Percentiles rank a stretch among this genome's conserved stretches.
Evolutionary conservation across 2,797 vertebrate species (phyloP).

Genomic region (Phrynocephalus guinanensis): DNA sequence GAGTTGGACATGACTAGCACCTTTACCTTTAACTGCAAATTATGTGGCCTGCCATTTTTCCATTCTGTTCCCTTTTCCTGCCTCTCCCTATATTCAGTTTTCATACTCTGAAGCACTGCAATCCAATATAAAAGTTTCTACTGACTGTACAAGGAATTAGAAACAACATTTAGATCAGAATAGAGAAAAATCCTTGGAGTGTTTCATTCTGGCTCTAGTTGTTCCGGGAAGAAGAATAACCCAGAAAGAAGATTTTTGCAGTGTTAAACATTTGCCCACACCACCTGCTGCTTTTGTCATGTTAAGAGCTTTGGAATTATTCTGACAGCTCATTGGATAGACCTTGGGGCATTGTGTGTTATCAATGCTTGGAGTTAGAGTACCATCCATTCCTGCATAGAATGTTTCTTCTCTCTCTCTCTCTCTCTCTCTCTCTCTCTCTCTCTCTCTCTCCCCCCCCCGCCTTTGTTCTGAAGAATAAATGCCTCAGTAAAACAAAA

Average conservation of each 20-base stretch:
- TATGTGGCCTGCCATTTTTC: not conserved
- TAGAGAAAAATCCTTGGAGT: not conserved
- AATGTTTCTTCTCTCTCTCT: not conserved
- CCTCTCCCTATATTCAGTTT: not conserved
- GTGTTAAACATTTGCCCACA: slow-evolving; percentile 4
- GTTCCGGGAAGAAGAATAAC: not conserved
- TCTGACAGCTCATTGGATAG: slow-evolving; percentile 3
- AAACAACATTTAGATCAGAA: not conserved
- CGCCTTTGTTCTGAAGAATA: not conserved
- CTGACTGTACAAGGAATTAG: not conserved
- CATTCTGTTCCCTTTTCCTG: not conserved
- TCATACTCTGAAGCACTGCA: not conserved
- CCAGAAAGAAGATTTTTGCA: not conserved
- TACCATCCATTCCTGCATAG: not conserved
- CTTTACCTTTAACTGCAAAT: not conserved
- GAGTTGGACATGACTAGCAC: no score
- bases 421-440: not conserved
- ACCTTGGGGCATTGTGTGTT: not conserved
- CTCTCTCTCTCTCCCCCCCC: not conserved
- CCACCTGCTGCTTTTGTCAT: not conserved
- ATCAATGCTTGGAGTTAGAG: slow-evolving; percentile 19
- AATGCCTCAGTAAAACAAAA: not conserved
- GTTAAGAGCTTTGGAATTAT: not conserved
- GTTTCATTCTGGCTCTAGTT: not conserved
- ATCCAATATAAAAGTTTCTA: not conserved